Evolutionary conservation across 2,888 invertebrate species (phyloP).

Genomic region (Pristionchus arcanus): DNA sequence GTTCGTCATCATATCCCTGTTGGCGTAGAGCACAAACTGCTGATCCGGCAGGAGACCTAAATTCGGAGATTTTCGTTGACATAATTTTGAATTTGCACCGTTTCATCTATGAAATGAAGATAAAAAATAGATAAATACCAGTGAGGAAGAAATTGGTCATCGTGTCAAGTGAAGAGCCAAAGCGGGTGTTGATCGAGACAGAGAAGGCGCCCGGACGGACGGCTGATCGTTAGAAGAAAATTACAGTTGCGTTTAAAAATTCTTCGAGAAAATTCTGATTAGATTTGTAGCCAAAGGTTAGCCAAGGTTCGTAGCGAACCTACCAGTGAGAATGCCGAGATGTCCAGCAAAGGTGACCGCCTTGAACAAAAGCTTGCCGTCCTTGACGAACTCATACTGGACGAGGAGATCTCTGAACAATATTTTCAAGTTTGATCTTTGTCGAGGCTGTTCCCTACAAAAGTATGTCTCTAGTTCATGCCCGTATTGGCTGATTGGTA

Average conservation of each 20-base stretch:
- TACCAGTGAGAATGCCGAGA: slow-evolving; percentile 81
- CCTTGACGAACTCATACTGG: slow-evolving; percentile 79
- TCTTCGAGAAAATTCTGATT: no score
- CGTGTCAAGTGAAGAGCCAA: slow-evolving; percentile 81
- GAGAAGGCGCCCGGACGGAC: slow-evolving; percentile 79
- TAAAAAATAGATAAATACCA: not conserved
- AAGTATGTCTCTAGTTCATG: not conserved
- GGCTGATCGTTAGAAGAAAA: no score
- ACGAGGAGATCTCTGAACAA: slow-evolving; percentile 72
- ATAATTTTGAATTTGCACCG: no score
- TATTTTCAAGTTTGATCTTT: not conserved
- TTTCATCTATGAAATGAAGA: not conserved
- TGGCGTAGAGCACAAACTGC: slow-evolving; percentile 58
- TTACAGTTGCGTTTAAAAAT: no score
- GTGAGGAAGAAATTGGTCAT: slow-evolving; percentile 78
- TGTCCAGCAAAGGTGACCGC: slow-evolving; percentile 82
- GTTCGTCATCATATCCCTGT: slow-evolving; percentile 59
- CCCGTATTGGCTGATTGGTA: no score
- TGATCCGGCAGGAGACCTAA: not conserved
- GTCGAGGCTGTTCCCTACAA: not conserved
- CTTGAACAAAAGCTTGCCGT: slow-evolving; percentile 80
- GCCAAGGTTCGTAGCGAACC: no score
- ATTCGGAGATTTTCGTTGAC: no score
- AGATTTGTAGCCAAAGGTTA: no score
- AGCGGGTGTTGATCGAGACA: slow-evolving; percentile 80